These are phyloP conservation scores for Luehdorfia chinensis DNA, from an alignment of 1,140 invertebrate species.

Conservation along the genomic window DNA sequence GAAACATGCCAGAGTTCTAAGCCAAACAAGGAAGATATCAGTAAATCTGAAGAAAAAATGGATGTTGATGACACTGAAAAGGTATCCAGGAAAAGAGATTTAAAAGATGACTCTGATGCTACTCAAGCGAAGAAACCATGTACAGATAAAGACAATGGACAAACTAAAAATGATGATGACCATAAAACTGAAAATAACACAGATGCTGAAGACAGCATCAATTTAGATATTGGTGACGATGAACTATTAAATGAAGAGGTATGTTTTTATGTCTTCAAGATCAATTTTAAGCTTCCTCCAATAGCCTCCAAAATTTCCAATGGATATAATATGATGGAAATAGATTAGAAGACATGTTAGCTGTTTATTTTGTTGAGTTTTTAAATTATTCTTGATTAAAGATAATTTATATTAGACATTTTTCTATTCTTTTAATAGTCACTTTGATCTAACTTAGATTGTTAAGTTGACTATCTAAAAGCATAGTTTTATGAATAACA, in stretches of 20 bases:
- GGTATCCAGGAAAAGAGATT: constrained; percentile 56
- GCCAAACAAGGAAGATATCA: constrained; percentile 17
- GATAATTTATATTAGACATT: constrained; percentile 5
- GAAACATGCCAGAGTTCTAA: background rate
- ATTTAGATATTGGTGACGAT: constrained; percentile 88
- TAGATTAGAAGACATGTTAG: constrained; percentile 40
- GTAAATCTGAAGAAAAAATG: constrained; percentile 46
- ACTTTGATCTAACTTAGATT: constrained; percentile 11
- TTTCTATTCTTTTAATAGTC: constrained; percentile 17
- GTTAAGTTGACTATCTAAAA: constrained; percentile 15
- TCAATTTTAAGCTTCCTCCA: constrained; percentile 51
- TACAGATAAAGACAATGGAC: constrained; percentile 47
- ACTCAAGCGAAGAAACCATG: constrained; percentile 62
- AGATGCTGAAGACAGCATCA: constrained; percentile 88
- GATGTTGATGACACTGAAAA: constrained; percentile 50
- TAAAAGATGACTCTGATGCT: constrained; percentile 56
- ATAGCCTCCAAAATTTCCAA: constrained; percentile 40
- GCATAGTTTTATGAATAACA: constrained; percentile 4
- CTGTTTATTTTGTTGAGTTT: constrained; percentile 9
- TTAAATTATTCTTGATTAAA: constrained; percentile 1
- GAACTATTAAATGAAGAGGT: constrained; percentile 88
- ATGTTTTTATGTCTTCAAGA: constrained; percentile 71
- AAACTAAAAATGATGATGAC: constrained; percentile 52
- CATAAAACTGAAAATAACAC: constrained; percentile 72
- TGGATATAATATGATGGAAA: constrained; percentile 66